phyloP scores from a whole-genome alignment of 2,888 invertebrate species.

The Oxycera nigricornis region DNA sequence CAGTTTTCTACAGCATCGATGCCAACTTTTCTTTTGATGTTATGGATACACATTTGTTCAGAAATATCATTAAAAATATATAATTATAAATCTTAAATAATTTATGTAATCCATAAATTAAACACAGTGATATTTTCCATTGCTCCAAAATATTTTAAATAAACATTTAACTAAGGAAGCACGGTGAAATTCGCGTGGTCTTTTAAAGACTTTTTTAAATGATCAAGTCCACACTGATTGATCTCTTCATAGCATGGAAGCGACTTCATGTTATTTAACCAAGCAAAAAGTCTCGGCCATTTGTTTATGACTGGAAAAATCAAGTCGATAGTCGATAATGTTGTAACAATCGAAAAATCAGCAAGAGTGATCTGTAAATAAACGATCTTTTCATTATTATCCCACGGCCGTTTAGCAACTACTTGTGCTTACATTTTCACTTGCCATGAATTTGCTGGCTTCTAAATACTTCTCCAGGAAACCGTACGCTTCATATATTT shows the following conservation, averaged over 20 bases:
- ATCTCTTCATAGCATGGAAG: slow-evolving; percentile 52
- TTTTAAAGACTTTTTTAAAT: slow-evolving; percentile 52
- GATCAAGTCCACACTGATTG: slow-evolving; percentile 55
- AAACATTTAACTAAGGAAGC: too few species aligned
- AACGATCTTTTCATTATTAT: too few species aligned
- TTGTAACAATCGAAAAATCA: slow-evolving; percentile 62
- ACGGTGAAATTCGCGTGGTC: slow-evolving; percentile 55
- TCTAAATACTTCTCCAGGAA: slow-evolving; percentile 60
- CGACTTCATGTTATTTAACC: slow-evolving; percentile 56
- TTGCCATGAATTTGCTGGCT: slow-evolving; percentile 57
- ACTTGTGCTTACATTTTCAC: too few species aligned
- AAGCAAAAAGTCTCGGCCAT: slow-evolving; percentile 57
- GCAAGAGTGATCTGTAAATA: slow-evolving; percentile 62
- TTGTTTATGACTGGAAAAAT: slow-evolving; percentile 60
- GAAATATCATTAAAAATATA: too few species aligned
- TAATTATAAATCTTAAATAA: too few species aligned
- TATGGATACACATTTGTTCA: too few species aligned
- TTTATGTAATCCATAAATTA: too few species aligned
- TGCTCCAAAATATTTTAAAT: too few species aligned
- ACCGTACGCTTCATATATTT: slow-evolving; percentile 59
- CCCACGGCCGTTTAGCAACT: too few species aligned
- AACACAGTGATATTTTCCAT: too few species aligned
- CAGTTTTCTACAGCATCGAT: too few species aligned
- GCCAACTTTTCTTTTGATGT: too few species aligned
- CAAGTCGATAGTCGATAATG: slow-evolving; percentile 60